phyloP scores from a whole-genome alignment of 2,113 vertebrate species.

The Bucco capensis region DNA sequence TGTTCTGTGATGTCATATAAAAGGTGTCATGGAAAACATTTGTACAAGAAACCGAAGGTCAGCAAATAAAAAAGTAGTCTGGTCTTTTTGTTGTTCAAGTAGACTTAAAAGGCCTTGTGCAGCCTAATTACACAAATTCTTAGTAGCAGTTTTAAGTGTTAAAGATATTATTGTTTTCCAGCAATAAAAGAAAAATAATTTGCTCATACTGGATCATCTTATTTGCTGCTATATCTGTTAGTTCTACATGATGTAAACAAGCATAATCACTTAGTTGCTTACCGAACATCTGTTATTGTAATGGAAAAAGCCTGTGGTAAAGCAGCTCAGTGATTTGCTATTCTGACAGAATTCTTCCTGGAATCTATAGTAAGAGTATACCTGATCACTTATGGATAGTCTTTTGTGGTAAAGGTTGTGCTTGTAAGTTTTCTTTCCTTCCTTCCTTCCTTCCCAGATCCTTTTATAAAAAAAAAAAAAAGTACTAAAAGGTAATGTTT shows the following conservation, averaged over 20 bases:
- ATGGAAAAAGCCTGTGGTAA: not conserved
- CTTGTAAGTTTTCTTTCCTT: not conserved
- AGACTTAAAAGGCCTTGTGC: not conserved
- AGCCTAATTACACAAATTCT: not conserved
- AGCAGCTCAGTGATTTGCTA: not conserved
- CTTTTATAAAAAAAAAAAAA: not conserved
- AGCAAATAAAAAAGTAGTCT: not conserved
- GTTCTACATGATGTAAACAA: not conserved
- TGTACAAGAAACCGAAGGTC: not conserved
- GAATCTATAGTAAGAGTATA: not conserved
- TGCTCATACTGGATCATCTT: not conserved
- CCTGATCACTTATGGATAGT: not conserved
- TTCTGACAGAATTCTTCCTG: not conserved
- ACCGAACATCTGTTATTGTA: not conserved
- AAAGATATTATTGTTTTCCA: not conserved
- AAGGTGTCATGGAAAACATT: not conserved
- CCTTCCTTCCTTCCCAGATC: not conserved
- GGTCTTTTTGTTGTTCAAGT: not conserved
- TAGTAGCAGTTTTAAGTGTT: not conserved
- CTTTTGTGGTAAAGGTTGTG: not conserved
- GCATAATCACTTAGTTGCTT: not conserved
- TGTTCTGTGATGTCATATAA: not conserved
- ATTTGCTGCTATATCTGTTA: not conserved
- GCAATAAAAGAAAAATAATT: not conserved
- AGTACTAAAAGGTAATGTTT: not conserved